Evolutionary conservation across 2,888 invertebrate genomes (phyloP).

Genomic region (Pimpla rufipes): DNA sequence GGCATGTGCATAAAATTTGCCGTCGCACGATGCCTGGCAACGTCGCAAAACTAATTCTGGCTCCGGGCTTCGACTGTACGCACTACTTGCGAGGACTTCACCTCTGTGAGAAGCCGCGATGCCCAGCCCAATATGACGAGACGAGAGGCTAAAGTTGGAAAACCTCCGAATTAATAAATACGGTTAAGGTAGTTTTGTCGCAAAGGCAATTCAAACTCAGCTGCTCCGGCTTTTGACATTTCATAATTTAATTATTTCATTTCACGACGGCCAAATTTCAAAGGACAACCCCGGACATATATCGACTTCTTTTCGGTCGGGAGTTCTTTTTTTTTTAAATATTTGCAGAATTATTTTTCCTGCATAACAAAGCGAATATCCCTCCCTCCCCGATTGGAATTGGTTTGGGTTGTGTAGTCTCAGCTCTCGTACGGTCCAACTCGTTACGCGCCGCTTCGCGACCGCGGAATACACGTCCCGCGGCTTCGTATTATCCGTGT

Average conservation of each 20-base stretch:
- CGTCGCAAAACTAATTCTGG: constrained; percentile 68
- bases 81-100: constrained; percentile 33
- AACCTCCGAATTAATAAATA: not conserved
- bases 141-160: not conserved
- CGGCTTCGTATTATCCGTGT: constrained; percentile 50
- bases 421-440: constrained; percentile 74
- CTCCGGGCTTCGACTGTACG: constrained; percentile 43
- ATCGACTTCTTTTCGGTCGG: too few species aligned
- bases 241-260: too few species aligned
- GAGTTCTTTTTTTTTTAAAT: too few species aligned
- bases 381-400: constrained; percentile 39
- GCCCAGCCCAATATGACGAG: not conserved
- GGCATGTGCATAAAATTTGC: constrained; percentile 57
- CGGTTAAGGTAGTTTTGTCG: not conserved
- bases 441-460: constrained; percentile 73
- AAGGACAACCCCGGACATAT: too few species aligned
- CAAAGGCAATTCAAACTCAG: too few species aligned
- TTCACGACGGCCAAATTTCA: too few species aligned
- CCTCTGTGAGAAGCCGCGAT: not conserved
- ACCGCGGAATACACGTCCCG: constrained; percentile 64
- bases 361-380: constrained; percentile 32
- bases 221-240: too few species aligned
- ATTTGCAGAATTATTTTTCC: too few species aligned
- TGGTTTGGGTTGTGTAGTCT: constrained; percentile 77
- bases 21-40: constrained; percentile 58